These are phyloP conservation scores for Maniola jurtina DNA, from an alignment of 1,140 invertebrate species.

Conservation along the genomic window DNA sequence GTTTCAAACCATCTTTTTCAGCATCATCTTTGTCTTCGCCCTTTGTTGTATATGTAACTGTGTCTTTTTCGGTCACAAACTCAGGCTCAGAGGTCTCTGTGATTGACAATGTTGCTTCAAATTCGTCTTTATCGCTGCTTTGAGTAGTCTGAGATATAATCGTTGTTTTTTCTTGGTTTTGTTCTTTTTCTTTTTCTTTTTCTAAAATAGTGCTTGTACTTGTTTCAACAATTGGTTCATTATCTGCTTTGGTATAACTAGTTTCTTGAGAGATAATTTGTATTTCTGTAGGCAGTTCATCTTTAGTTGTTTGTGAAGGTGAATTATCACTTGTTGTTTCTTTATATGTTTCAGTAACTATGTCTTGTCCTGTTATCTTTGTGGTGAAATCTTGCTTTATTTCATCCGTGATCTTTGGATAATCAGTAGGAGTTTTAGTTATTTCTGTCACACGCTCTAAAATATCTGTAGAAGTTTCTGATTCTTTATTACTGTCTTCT, in stretches of 20 bases:
- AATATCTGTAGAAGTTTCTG: conserved; percentile 9
- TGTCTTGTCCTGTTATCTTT: not conserved
- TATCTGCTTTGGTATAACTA: not conserved
- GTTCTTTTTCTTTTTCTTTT: not conserved
- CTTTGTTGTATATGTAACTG: not conserved
- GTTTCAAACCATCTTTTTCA: not conserved
- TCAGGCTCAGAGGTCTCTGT: not conserved
- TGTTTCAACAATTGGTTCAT: not conserved
- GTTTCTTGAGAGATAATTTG: not conserved
- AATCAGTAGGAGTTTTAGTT: conserved; percentile 4
- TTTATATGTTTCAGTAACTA: not conserved
- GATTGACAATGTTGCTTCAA: not conserved
- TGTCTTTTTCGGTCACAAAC: not conserved
- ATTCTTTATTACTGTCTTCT: not conserved
- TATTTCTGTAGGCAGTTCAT: not conserved
- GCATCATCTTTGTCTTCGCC: not conserved
- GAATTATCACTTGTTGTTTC: not conserved
- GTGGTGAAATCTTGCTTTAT: not conserved
- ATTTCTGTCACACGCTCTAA: not conserved
- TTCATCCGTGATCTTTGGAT: conserved; percentile 8
- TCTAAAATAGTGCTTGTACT: not conserved
- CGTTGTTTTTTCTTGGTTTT: not conserved
- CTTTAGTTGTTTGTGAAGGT: not conserved
- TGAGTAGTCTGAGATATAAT: not conserved
- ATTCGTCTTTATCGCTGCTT: not conserved